Base-by-base conservation (phyloP, 2,888 invertebrate genomes). In the Archips crataeganus region DNA sequence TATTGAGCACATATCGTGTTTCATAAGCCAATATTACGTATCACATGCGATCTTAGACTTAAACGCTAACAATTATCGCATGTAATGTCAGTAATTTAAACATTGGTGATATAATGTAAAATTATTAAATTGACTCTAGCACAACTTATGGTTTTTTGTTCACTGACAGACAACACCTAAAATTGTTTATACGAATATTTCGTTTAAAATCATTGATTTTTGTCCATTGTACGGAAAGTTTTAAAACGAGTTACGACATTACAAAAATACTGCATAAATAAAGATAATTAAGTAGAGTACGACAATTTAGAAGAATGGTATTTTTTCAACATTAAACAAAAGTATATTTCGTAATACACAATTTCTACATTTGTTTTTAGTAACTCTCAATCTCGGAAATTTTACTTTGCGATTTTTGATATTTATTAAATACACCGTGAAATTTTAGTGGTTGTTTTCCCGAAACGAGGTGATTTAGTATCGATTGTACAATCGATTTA, bases 101-200 rank as follows among this genome's bases (percentile, higher is more conserved):
- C 64, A 74, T 54, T 23, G 65, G 65, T 74, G 74, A 65, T 70
- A 70, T 65, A 57, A 74, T 75, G 75, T 79, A 82, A 82, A 83
- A 79, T 81, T 84, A 84, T 85, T 76, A 83, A 88, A 89, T 88
- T 88, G 87, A 87, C 87, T 78, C 82, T 82, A 79, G 84, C 87
- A 89, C 87, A 89, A 89, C 87, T 80, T 84, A 82, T 83, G 81
- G 82, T 84, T 78, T 72, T 79, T 76, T 80, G 73, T 70, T 59
- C 45, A 45, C 36, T 11, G 57, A 73, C 68, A 32, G 63, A 68
- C 72, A 72, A 59, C 59, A 69, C 47, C 13, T 59, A 34, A 67
- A 42, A 51, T 15, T 15, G 15, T n/a, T 51, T 36, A n/a, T 36
- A 11, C 9, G 8, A 9, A 1, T 42, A 2, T 47, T 34, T 23